Percentiles rank a stretch among this genome's conserved stretches.
These are phyloP conservation scores for Dascillus cervinus DNA, from an alignment of 2,888 invertebrate genomes.

Conservation along the genomic window DNA sequence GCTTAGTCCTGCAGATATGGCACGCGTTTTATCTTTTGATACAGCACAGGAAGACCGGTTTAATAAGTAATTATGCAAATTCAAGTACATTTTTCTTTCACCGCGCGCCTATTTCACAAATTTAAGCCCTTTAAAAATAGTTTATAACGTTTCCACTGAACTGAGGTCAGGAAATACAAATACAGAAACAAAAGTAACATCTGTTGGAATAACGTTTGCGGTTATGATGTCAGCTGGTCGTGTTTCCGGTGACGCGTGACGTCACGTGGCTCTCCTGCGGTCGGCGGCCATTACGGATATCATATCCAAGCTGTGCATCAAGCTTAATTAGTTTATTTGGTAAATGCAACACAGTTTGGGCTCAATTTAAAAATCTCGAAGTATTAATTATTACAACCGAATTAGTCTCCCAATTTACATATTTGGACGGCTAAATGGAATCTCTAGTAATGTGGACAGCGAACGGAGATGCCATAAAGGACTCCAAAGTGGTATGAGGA, in stretches of 20 bases:
- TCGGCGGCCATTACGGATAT: slow-evolving; percentile 11
- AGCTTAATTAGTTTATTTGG: not conserved
- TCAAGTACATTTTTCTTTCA: too few species aligned
- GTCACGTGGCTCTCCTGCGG: slow-evolving; percentile 9
- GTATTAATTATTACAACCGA: too few species aligned
- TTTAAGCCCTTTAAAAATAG: too few species aligned
- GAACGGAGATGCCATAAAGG: slow-evolving; percentile 16
- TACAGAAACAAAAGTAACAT: slow-evolving; percentile 19
- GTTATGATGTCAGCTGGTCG: slow-evolving; percentile 21
- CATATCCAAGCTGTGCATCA: slow-evolving; percentile 7
- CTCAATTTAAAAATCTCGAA: too few species aligned
- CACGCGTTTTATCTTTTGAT: slow-evolving; percentile 28
- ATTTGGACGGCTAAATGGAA: slow-evolving; percentile 15
- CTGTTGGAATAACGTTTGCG: slow-evolving; percentile 21
- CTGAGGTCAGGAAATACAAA: slow-evolving; percentile 20
- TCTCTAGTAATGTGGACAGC: slow-evolving; percentile 13
- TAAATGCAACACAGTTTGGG: too few species aligned
- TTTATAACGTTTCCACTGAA: too few species aligned
- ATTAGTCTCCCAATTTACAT: too few species aligned
- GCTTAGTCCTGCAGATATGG: slow-evolving; percentile 24
- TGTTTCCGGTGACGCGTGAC: slow-evolving; percentile 13
- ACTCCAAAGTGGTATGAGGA: slow-evolving; percentile 12
- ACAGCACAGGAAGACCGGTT: slow-evolving; percentile 22
- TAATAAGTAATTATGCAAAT: slow-evolving; percentile 31
- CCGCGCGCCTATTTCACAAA: too few species aligned